These are phyloP conservation scores for Porites lobata DNA, from an alignment of 92 coral and sea anemone genomes.

Conservation along the genomic window DNA sequence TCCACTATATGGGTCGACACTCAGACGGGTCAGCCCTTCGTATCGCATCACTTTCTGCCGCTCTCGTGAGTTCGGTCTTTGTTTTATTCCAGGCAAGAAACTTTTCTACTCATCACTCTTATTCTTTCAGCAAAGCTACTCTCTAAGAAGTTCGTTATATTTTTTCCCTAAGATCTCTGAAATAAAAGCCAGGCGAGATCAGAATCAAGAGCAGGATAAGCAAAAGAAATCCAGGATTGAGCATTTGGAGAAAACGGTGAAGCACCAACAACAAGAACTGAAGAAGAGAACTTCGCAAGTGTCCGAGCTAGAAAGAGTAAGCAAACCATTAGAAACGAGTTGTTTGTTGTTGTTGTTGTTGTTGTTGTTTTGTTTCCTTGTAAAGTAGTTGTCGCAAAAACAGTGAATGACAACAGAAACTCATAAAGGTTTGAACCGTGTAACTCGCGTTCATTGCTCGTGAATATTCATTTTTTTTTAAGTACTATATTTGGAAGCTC, in stretches of 20 bases:
- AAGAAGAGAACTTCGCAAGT: constrained; percentile 92
- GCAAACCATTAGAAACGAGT: neutral
- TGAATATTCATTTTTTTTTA: too few relatives aligned
- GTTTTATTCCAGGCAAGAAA: neutral
- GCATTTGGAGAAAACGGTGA: constrained; percentile 90
- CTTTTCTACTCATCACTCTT: neutral
- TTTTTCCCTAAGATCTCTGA: constrained; percentile 75
- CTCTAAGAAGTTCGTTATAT: neutral
- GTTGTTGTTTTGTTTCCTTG: too few relatives aligned
- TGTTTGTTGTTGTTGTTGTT: too few relatives aligned
- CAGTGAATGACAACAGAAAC: too few relatives aligned
- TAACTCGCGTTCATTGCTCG: too few relatives aligned
- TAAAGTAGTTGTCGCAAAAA: too few relatives aligned
- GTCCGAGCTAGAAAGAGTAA: constrained; percentile 86
- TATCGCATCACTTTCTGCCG: neutral
- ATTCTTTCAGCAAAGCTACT: neutral
- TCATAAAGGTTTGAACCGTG: too few relatives aligned
- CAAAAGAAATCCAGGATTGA: constrained; percentile 87
- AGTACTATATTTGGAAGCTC: too few relatives aligned
- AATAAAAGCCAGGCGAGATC: constrained; percentile 91
- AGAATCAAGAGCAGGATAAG: constrained; percentile 81
- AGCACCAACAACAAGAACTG: constrained; percentile 95
- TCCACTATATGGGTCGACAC: too few relatives aligned
- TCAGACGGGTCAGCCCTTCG: too few relatives aligned
- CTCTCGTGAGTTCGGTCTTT: neutral